Evolutionary conservation across 2,888 invertebrate species (phyloP).

Genomic region (Drosophila kanekoi): DNA sequence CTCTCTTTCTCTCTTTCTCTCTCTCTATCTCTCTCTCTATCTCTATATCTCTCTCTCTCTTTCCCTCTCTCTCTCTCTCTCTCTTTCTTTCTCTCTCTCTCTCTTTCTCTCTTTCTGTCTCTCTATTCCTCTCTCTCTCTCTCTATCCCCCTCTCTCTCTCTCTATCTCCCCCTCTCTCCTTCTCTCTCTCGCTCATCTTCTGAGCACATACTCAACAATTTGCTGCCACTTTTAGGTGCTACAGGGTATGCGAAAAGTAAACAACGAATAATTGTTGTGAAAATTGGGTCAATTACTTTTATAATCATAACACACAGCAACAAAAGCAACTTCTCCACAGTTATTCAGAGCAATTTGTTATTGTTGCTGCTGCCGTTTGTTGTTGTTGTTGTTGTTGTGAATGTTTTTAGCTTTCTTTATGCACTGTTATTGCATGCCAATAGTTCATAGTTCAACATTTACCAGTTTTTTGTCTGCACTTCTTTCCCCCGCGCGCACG

Average conservation of each 20-base stretch:
- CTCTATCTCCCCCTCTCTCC: no score
- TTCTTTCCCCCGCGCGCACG: slow-evolving; percentile 11
- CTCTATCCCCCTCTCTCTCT: no score
- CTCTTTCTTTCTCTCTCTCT: no score
- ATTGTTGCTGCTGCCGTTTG: slow-evolving; percentile 16
- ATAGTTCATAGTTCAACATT: slow-evolving; percentile 67
- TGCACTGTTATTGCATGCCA: slow-evolving; percentile 64
- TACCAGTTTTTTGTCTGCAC: slow-evolving; percentile 36
- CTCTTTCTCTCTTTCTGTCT: no score
- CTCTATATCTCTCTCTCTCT: no score
- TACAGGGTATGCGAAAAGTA: slow-evolving; percentile 21
- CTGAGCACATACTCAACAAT: no score
- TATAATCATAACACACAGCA: slow-evolving; percentile 67
- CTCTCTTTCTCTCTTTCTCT: no score
- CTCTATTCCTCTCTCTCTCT: no score
- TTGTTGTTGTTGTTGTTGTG: slow-evolving; percentile 4
- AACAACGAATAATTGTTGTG: slow-evolving; percentile 34
- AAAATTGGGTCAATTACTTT: slow-evolving; percentile 73
- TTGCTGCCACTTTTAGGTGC: neutral
- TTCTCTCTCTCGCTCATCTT: no score
- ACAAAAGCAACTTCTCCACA: slow-evolving; percentile 34
- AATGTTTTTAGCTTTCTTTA: slow-evolving; percentile 28
- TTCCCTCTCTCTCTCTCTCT: no score
- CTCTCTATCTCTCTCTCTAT: no score
- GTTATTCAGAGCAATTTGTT: slow-evolving; percentile 43